Evolutionary conservation across 37 sponge, comb jelly and placozoan genomes (phyloP).

Genomic region (Cladorhizidae sp.): DNA sequence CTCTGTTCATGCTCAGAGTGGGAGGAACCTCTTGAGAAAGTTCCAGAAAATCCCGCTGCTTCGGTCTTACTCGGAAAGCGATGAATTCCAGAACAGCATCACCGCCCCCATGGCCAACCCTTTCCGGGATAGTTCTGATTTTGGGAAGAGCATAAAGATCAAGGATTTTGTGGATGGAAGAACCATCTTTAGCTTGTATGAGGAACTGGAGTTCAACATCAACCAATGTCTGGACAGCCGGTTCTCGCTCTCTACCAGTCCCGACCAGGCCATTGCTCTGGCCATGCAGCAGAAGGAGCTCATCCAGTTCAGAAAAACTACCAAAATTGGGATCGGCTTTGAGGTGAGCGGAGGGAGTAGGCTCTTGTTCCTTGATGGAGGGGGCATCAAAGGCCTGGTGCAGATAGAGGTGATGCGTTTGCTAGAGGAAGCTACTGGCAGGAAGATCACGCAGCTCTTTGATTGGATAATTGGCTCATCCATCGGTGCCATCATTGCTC

Average conservation of each 20-base stretch:
- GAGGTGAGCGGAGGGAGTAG: conserved; percentile 43
- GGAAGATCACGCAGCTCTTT: conserved; percentile 62
- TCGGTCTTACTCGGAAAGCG: not conserved
- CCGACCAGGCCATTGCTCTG: conserved; percentile 44
- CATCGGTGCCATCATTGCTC: conserved; percentile 61
- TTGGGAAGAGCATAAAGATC: not conserved
- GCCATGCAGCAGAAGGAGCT: conserved; percentile 45
- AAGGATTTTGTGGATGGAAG: conserved; percentile 10
- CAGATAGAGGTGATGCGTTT: conserved; percentile 43
- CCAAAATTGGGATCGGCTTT: not conserved
- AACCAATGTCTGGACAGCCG: conserved; percentile 3
- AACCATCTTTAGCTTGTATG: not conserved
- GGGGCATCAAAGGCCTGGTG: conserved; percentile 63
- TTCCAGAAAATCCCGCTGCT: not conserved
- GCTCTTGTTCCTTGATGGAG: conserved; percentile 64
- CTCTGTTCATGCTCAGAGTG: conserved; percentile 11
- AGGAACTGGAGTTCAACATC: conserved; percentile 18
- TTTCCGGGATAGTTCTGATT: not conserved
- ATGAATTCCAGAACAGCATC: not conserved
- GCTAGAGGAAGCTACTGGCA: conserved; percentile 50
- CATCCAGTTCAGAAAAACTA: conserved; percentile 15
- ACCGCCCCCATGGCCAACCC: not conserved
- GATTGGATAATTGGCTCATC: conserved; percentile 70
- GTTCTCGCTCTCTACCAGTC: not conserved
- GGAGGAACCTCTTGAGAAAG: not conserved